Evolutionary conservation across 1,140 invertebrate species (phyloP), one percentile per base, ranked within the genome.

Genomic region (Brachionus koreanus): DNA sequence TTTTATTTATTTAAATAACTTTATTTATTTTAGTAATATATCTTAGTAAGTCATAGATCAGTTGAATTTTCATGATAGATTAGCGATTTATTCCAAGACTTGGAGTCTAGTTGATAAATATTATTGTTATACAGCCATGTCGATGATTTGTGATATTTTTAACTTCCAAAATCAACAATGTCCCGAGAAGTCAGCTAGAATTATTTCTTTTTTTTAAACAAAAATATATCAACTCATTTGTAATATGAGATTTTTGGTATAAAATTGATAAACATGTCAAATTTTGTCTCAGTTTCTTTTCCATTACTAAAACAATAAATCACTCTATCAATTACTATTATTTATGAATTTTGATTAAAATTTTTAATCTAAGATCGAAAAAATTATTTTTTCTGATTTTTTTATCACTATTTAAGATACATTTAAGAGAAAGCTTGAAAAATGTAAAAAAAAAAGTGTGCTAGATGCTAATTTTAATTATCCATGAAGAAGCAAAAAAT

Each of bases 1-100:
- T 39, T 69, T 39, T 69, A 69, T 69, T 69, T 69, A 69, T 37
- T 69, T 65, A 19, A 29, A 29, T 37, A 39, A 19, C 37, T 12
- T 69, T 39, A 19, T 69, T 69, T 69, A 37, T 33, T 67, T 67
- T 33, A 33, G 25, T 67, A 33, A 33, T 37, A 39, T 39, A 19
- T 69, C 39, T 13, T 69, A 39, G 25, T 12, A 69, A 69, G 65
- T 39, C 65, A 69, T 39, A 57, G n/a, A 57, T 57, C 49, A 57
- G 49, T 57, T 57, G 49, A 23, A 57, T 57, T 57, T 57, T 57
- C 49, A 23, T 57, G 49, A 57, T 57, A 57, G 49, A 57, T 57
- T 23, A 57, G 49, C 16, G 16, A 57, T 57, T 57, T 57, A 57
- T 57, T 57, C 19, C n/a, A 57, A 57, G 49, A 57, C 19, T 57